These are phyloP conservation scores for Myiagra hebetior DNA, from an alignment of 2,113 vertebrate species.

Conservation along the genomic window DNA sequence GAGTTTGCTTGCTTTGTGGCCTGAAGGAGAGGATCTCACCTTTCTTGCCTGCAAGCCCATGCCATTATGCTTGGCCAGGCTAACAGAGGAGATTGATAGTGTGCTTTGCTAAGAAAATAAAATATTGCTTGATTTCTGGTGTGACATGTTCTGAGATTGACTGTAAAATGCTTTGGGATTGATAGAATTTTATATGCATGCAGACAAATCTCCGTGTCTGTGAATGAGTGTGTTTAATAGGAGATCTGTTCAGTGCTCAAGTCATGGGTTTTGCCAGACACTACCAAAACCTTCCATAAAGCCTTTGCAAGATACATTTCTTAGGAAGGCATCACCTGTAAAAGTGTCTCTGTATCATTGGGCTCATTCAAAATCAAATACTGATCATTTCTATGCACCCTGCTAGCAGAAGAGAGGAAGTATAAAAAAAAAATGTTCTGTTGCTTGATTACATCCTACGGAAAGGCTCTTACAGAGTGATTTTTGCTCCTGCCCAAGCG, in stretches of 20 bases:
- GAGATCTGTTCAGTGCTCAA: neutral
- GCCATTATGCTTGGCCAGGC: neutral
- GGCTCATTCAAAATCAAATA: conserved; percentile 59
- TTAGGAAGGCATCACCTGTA: neutral
- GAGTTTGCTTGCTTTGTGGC: neutral
- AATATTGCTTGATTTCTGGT: neutral
- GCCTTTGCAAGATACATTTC: neutral
- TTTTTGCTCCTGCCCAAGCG: conserved; percentile 42
- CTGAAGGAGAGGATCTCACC: neutral
- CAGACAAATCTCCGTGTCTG: neutral
- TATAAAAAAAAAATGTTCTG: neutral
- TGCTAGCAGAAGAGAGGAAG: conserved; percentile 8
- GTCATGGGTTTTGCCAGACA: neutral
- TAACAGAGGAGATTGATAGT: neutral
- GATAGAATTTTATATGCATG: neutral
- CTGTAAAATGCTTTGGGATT: neutral
- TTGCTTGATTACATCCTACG: conserved; percentile 47
- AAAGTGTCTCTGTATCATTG: neutral
- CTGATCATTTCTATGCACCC: conserved; percentile 48
- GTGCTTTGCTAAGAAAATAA: neutral
- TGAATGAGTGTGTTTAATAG: neutral
- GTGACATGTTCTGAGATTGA: neutral
- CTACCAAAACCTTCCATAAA: neutral
- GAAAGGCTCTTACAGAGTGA: conserved; percentile 49
- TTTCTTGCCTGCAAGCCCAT: neutral